A percentile compares a stretch with the other conserved stretches of the same genome.
These are phyloP conservation scores for Schizothorax lantsangensis DNA, from an alignment of 2,797 vertebrate species.

Conservation along the genomic window DNA sequence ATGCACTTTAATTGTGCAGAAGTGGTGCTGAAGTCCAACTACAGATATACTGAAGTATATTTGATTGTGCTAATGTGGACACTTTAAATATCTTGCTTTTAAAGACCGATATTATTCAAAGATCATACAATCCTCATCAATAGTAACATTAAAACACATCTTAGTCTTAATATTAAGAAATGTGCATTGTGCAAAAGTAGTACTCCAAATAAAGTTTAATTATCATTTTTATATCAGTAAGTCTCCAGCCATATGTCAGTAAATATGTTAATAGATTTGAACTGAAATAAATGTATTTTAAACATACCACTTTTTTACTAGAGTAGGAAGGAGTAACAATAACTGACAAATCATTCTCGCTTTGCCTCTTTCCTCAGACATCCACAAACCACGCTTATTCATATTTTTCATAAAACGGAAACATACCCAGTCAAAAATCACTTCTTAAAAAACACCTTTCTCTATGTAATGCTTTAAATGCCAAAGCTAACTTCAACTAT, in stretches of 20 bases:
- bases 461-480: constrained; percentile 10
- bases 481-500: not conserved
- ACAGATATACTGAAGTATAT: no score
- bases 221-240: no score
- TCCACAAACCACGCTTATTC: not conserved
- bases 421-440: not conserved
- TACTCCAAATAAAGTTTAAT: no score
- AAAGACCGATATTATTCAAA: no score
- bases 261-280: not conserved
- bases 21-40: no score
- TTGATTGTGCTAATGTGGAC: no score
- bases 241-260: no score
- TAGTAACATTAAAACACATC: no score
- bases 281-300: not conserved
- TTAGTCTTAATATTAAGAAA: no score
- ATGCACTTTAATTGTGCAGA: not conserved
- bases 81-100: no score
- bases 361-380: constrained; percentile 11
- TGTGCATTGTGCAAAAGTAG: no score
- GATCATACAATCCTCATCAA: no score
- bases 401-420: not conserved
- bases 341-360: not conserved
- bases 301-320: not conserved
- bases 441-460: not conserved
- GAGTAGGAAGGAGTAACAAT: constrained; percentile 10